Base-by-base conservation (phyloP, 1,140 invertebrate genomes). In the Branchinecta lindahli region DNA sequence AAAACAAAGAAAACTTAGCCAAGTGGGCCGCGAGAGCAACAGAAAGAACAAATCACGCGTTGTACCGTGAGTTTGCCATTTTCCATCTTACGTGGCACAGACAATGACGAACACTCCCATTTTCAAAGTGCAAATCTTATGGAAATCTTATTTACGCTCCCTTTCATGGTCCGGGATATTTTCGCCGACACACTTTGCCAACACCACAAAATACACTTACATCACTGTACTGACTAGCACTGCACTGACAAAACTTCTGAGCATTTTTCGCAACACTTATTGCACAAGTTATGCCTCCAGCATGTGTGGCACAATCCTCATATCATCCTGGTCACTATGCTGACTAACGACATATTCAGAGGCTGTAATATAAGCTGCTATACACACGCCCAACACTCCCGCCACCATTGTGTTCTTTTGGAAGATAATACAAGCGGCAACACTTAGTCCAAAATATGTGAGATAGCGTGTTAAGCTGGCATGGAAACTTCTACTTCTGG, bases 381-480 rank as follows among this genome's bases (percentile, higher is more conserved):
- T 88, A 68, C 84, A 77, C 9, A 89, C 74, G 3, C 89, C 90
- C 70, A 92, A 84, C 68, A 88, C 76, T 70, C 85, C 85, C 33
- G 89, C 89, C 61, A 88, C 77, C 72, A 84, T 81, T 44, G 86
- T 81, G 74, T 87, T 90, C 71, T 86, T 86, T 76, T 89, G 85
- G 69, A 91, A 88, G 74, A 92, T 90, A 67, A 92, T 91, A 75
- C 85, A 88, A 2, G 88, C 90, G 70, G 89, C 87, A 52, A 90
- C 75, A 75, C 87, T 88, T 18, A 92, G 81, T 12, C 90, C 90
- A 69, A 88, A 80, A 77, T 92, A 92, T 4, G 88, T 90, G 44
- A 87, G 79, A 77, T 91, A 90, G 72, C 90, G 81, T 12, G 86
- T 83, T 45, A 84, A 78, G 75, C 83, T 86, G 73, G 87, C 83